These are phyloP conservation scores for Drosophila putrida DNA, from an alignment of 2,888 invertebrate species.

Conservation along the genomic window DNA sequence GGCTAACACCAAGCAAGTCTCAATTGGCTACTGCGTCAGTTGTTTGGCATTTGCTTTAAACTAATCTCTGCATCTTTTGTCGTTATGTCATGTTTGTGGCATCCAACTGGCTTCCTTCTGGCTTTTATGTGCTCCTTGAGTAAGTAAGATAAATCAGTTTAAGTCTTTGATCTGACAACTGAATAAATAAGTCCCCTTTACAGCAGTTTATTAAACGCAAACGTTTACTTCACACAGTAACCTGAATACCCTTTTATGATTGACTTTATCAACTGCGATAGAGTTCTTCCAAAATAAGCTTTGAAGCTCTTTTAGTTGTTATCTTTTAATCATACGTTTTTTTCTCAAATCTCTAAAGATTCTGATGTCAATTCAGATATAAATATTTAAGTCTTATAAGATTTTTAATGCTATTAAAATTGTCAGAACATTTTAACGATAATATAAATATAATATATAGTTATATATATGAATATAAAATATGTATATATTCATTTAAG, in stretches of 20 bases:
- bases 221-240: not conserved
- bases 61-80: slow-evolving; percentile 45
- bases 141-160: slow-evolving; percentile 36
- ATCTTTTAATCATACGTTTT: no score
- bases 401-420: no score
- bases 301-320: no score
- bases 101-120: slow-evolving; percentile 19
- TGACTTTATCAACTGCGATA: not conserved
- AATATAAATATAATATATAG: no score
- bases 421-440: no score
- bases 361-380: not conserved
- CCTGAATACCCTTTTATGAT: slow-evolving; percentile 15
- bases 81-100: slow-evolving; percentile 32
- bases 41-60: slow-evolving; percentile 28
- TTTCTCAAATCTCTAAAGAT: no score
- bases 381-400: no score
- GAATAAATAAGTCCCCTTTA: slow-evolving; percentile 21
- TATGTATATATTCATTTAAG: no score
- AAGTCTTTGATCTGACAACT: slow-evolving; percentile 50
- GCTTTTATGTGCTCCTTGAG: slow-evolving; percentile 16
- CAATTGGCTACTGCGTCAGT: slow-evolving; percentile 39
- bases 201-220: slow-evolving; percentile 33
- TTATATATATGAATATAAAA: no score
- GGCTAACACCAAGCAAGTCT: slow-evolving; percentile 13
- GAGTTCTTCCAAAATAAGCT: not conserved